Evolutionary conservation across 2,113 vertebrate species (phyloP).

Genomic region (Sander lucioperca): DNA sequence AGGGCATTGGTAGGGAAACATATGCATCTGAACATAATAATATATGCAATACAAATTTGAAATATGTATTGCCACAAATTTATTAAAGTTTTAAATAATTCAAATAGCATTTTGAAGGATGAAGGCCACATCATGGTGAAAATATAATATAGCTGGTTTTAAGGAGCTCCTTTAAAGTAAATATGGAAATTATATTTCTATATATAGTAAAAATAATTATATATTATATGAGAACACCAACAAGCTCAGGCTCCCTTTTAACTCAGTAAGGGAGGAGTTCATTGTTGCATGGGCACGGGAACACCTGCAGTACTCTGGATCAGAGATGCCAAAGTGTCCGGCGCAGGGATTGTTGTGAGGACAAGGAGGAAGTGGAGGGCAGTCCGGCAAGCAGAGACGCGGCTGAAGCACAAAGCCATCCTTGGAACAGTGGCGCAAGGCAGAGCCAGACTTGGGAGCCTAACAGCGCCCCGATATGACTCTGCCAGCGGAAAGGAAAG

Average conservation of each 20-base stretch:
- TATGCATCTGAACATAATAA: no score
- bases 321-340: neutral
- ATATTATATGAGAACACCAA: neutral
- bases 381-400: conserved; percentile 13
- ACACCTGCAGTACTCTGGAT: conserved; percentile 1
- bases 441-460: no score
- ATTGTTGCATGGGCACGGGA: neutral
- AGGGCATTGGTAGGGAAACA: no score
- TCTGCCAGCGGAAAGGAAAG: neutral
- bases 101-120: no score
- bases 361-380: conserved; percentile 11
- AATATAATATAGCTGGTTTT: neutral
- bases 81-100: no score
- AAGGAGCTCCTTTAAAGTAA: neutral
- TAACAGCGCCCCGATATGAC: no score
- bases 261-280: conserved; percentile 5
- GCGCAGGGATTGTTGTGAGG: neutral
- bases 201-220: no score
- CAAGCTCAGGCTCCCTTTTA: conserved; percentile 21
- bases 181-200: neutral
- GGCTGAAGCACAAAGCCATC: neutral
- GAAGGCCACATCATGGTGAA: neutral
- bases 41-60: no score
- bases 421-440: neutral
- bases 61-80: no score